These are phyloP conservation scores for Alces alces DNA, from an alignment of 2,113 vertebrate species.

Conservation along the genomic window DNA sequence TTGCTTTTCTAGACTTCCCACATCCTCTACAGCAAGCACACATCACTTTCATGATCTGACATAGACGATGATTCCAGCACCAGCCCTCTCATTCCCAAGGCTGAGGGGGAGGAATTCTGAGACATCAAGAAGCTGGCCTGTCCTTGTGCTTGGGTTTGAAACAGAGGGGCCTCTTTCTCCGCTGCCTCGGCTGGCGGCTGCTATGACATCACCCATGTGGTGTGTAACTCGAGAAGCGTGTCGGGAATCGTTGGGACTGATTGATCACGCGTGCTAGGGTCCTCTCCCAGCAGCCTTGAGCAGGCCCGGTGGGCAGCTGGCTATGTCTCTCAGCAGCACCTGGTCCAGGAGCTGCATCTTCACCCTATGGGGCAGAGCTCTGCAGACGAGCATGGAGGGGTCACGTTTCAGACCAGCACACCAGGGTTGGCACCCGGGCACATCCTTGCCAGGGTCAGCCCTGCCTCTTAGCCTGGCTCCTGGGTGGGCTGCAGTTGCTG, in stretches of 20 bases:
- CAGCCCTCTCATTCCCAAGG: background rate
- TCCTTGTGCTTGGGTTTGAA: background rate
- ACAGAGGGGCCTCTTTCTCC: slow-evolving; percentile 25
- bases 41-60: background rate
- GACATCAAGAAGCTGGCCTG: background rate
- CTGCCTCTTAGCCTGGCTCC: background rate
- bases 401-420: background rate
- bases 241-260: background rate
- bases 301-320: background rate
- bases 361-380: fast-evolving
- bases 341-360: background rate
- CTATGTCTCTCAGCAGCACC: background rate
- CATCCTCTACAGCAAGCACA: background rate
- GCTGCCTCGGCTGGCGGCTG: background rate
- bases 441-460: background rate
- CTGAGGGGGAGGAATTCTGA: background rate
- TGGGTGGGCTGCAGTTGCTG: slow-evolving; percentile 26
- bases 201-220: background rate
- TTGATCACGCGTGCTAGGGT: slow-evolving; percentile 9
- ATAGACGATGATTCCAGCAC: background rate
- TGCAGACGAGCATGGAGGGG: fast-evolving
- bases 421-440: fast-evolving
- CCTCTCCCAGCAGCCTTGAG: background rate
- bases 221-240: slow-evolving; percentile 33
- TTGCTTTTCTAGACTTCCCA: background rate